A percentile compares a stretch with the other conserved stretches of the same genome.
Evolutionary conservation across 2,113 vertebrate species (phyloP).

Genomic region (Notothenia rossii): DNA sequence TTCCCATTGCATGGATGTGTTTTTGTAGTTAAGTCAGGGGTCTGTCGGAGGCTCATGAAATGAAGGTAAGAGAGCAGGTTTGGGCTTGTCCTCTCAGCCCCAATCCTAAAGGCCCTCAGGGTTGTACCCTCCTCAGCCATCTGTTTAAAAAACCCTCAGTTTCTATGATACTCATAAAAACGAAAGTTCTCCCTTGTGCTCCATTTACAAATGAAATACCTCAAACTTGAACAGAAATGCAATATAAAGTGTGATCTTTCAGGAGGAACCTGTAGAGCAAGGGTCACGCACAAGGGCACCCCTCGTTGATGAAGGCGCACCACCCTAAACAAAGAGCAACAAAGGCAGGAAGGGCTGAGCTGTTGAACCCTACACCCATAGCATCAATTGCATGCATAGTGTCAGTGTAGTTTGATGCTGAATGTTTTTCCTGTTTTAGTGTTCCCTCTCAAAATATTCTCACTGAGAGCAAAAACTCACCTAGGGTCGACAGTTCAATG

Average conservation of each 20-base stretch:
- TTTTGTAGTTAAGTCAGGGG: slow-evolving; percentile 9
- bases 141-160: slow-evolving; percentile 52
- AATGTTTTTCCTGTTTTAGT: slow-evolving; percentile 68
- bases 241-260: slow-evolving; percentile 32
- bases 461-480: slow-evolving; percentile 14
- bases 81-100: slow-evolving; percentile 55
- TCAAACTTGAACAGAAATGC: slow-evolving; percentile 26
- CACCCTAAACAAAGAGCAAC: slow-evolving; percentile 75
- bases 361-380: slow-evolving; percentile 50
- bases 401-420: slow-evolving; percentile 24
- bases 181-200: slow-evolving; percentile 18
- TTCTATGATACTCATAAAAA: slow-evolving; percentile 54
- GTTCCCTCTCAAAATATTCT: slow-evolving; percentile 48
- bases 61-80: slow-evolving; percentile 57
- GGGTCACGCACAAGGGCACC: slow-evolving; percentile 46
- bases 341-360: slow-evolving; percentile 82
- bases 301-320: slow-evolving; percentile 46
- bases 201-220: slow-evolving; percentile 62
- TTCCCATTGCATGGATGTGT: slow-evolving; percentile 8
- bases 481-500: slow-evolving; percentile 4
- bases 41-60: slow-evolving; percentile 38
- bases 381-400: slow-evolving; percentile 44
- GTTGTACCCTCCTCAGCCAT: slow-evolving; percentile 39
- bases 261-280: slow-evolving; percentile 56
- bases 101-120: slow-evolving; percentile 62